Evolutionary conservation across 2,797 vertebrate genomes (phyloP).

Genomic region (Micrastur ruficollis): DNA sequence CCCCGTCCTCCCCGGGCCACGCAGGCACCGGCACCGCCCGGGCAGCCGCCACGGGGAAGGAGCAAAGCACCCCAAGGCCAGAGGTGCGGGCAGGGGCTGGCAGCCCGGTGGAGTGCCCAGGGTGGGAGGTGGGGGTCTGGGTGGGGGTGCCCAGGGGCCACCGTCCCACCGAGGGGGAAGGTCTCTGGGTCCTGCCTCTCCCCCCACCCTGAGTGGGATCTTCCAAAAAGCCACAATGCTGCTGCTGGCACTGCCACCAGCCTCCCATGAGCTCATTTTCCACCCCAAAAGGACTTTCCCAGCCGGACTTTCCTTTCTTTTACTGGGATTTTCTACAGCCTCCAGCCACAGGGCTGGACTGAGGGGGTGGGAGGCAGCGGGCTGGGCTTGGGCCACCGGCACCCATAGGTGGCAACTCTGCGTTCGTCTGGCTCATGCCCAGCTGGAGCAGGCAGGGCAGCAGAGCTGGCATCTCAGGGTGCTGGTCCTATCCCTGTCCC

Average conservation of each 20-base stretch:
- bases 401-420: neutral
- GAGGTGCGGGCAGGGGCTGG: neutral
- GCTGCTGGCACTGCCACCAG: neutral
- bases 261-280: neutral
- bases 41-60: fast-evolving
- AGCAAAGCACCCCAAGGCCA: fast-evolving
- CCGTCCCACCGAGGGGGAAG: neutral
- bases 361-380: neutral
- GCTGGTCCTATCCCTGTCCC: fast-evolving
- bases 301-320: neutral
- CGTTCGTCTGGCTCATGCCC: fast-evolving
- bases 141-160: neutral
- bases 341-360: neutral
- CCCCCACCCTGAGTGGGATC: fast-evolving
- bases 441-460: neutral
- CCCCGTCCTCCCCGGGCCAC: fast-evolving
- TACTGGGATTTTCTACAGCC: neutral
- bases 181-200: neutral
- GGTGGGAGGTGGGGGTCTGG: neutral
- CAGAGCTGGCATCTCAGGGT: neutral
- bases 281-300: neutral
- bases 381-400: neutral
- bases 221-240: neutral
- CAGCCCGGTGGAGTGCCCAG: neutral
- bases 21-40: neutral